Conservation (phyloP, 2,888 invertebrate species). For the Philereme vetulata region DNA sequence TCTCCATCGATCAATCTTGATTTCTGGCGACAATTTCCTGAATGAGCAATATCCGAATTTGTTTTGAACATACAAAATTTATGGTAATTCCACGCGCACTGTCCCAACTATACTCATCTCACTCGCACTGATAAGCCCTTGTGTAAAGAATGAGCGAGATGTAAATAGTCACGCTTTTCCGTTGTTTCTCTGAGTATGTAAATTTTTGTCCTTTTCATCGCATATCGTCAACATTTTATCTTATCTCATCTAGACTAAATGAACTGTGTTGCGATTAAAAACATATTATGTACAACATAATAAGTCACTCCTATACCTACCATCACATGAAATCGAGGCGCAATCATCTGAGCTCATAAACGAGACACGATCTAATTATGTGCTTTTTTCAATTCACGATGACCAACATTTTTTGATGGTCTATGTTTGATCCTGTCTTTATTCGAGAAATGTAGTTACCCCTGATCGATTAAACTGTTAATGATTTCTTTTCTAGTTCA, state of each 20-base stretch:
- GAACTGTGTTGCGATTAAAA: slow-evolving; percentile 16
- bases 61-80: slow-evolving; percentile 19
- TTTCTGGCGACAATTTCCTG: slow-evolving; percentile 19
- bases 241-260: slow-evolving; percentile 4
- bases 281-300: background rate
- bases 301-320: background rate
- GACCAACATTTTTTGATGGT: too few relatives aligned
- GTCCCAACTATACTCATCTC: slow-evolving; percentile 21
- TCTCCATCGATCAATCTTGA: background rate
- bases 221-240: slow-evolving; percentile 9
- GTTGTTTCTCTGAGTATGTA: slow-evolving; percentile 12
- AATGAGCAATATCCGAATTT: slow-evolving; percentile 30
- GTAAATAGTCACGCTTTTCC: slow-evolving; percentile 28
- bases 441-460: too few relatives aligned
- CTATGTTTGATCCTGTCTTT: too few relatives aligned
- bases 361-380: background rate
- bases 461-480: too few relatives aligned
- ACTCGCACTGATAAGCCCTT: slow-evolving; percentile 27
- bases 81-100: slow-evolving; percentile 4
- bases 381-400: background rate
- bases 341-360: too few relatives aligned
- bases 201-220: slow-evolving; percentile 13
- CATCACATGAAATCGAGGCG: background rate
- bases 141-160: slow-evolving; percentile 27
- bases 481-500: too few relatives aligned